Evolutionary conservation across 1,140 invertebrate genomes (phyloP).

Genomic region (Drosophila aff.): DNA sequence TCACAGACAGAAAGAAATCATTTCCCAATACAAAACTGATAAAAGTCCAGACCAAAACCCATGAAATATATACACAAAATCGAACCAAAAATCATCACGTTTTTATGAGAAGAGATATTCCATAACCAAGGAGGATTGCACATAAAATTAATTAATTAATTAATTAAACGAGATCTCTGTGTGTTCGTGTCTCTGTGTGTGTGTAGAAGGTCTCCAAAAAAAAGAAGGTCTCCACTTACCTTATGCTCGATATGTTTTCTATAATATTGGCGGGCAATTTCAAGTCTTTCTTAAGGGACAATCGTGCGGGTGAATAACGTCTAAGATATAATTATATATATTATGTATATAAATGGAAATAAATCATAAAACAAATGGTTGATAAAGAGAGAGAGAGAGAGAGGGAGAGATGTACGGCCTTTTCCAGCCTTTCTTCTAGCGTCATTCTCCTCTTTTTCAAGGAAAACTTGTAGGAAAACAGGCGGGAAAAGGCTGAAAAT

Average conservation of each 20-base stretch:
- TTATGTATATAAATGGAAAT: slow-evolving; percentile 39
- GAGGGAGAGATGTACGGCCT: background rate
- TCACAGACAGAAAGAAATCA: background rate
- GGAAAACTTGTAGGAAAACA: background rate
- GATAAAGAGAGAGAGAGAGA: slow-evolving; percentile 15
- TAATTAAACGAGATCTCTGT: slow-evolving; percentile 9
- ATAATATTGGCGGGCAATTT: slow-evolving; percentile 90
- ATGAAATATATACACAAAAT: background rate
- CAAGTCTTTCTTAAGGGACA: slow-evolving; percentile 90
- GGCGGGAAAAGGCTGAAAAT: background rate
- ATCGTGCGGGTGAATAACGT: slow-evolving; percentile 91
- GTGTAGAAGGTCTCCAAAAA: slow-evolving; percentile 12
- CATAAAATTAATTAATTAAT: slow-evolving; percentile 1
- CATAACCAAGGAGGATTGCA: slow-evolving; percentile 1
- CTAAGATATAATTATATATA: slow-evolving; percentile 86
- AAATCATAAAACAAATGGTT: slow-evolving; percentile 54
- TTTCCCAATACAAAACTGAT: background rate
- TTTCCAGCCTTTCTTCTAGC: background rate
- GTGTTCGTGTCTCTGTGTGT: slow-evolving; percentile 8
- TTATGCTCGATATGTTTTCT: slow-evolving; percentile 90
- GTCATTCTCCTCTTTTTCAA: background rate
- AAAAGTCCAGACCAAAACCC: background rate
- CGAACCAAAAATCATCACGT: background rate
- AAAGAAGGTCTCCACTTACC: slow-evolving; percentile 86
- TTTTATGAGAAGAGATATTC: background rate